Percentiles rank a stretch among this genome's conserved stretches.
Conservation (phyloP, 2,797 vertebrate species). For the Vultur gryphus region DNA sequence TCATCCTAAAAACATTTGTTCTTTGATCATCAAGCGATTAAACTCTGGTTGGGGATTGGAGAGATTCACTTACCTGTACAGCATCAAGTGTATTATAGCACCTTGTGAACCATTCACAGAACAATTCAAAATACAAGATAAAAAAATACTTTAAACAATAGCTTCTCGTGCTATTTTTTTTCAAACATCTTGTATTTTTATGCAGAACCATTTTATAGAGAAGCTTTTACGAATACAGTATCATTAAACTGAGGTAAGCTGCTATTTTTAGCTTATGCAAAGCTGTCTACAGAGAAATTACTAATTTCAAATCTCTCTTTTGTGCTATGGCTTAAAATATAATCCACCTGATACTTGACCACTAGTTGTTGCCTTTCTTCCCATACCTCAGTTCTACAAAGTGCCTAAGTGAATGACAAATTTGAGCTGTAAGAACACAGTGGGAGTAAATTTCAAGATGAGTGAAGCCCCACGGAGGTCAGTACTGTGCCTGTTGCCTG, state of each 20-base stretch:
- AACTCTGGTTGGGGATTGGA: not conserved
- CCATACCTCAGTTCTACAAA: not conserved
- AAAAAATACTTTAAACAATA: not conserved
- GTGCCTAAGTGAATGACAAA: not conserved
- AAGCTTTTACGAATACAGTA: not conserved
- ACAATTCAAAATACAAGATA: not conserved
- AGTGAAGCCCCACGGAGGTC: not conserved
- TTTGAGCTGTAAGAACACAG: not conserved
- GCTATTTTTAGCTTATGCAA: not conserved
- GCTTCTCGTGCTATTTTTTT: not conserved
- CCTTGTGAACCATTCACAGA: not conserved
- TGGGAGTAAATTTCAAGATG: not conserved
- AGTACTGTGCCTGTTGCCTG: not conserved
- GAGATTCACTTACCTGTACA: not conserved
- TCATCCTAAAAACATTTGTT: not conserved
- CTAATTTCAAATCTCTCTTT: not conserved
- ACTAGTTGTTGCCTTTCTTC: not conserved
- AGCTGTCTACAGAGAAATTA: not conserved
- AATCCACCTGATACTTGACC: not conserved
- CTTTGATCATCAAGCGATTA: not conserved
- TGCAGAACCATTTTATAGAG: not conserved
- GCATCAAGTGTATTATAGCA: not conserved
- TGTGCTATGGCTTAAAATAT: not conserved
- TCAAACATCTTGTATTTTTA: not conserved
- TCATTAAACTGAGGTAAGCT: not conserved